A percentile compares a stretch with the other conserved stretches of the same genome.
phyloP scores from a whole-genome alignment of 2,797 vertebrate genomes.

The Pelodytes ibericus region DNA sequence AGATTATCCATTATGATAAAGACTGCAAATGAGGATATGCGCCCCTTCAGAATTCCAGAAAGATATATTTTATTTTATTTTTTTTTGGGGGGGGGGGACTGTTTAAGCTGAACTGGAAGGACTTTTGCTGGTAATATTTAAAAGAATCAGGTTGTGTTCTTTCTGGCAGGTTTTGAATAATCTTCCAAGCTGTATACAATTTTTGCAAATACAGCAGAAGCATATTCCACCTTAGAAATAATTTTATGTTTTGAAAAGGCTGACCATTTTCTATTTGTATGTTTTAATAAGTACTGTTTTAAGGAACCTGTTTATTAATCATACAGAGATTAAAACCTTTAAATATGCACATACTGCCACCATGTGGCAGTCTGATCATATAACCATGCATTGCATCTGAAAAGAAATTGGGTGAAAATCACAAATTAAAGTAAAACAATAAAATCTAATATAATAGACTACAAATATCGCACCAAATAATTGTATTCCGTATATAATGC shows the following conservation, averaged over 20 bases:
- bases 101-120: slow-evolving; percentile 58
- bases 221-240: slow-evolving; percentile 58
- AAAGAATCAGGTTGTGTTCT: slow-evolving; percentile 50
- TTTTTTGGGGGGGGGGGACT: slow-evolving; percentile 53
- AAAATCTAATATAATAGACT: too few relatives aligned
- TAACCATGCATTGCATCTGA: not conserved
- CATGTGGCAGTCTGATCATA: slow-evolving; percentile 69
- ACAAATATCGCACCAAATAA: too few relatives aligned
- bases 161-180: slow-evolving; percentile 56
- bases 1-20: slow-evolving; percentile 58
- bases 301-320: slow-evolving; percentile 60
- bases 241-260: slow-evolving; percentile 61
- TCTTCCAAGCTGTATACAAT: slow-evolving; percentile 60
- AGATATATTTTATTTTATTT: slow-evolving; percentile 63
- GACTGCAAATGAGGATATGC: slow-evolving; percentile 63
- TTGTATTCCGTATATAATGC: too few relatives aligned
- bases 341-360: slow-evolving; percentile 71
- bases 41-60: slow-evolving; percentile 61
- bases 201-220: slow-evolving; percentile 56
- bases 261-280: slow-evolving; percentile 61
- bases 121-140: slow-evolving; percentile 56
- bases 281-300: slow-evolving; percentile 62
- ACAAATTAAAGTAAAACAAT: not conserved
- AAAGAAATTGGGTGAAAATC: not conserved
- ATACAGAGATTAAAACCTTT: not conserved